Percentiles rank a stretch among this genome's conserved stretches.
Conservation (phyloP, 2,113 vertebrate species). For the Zosterops hypoxanthus region DNA sequence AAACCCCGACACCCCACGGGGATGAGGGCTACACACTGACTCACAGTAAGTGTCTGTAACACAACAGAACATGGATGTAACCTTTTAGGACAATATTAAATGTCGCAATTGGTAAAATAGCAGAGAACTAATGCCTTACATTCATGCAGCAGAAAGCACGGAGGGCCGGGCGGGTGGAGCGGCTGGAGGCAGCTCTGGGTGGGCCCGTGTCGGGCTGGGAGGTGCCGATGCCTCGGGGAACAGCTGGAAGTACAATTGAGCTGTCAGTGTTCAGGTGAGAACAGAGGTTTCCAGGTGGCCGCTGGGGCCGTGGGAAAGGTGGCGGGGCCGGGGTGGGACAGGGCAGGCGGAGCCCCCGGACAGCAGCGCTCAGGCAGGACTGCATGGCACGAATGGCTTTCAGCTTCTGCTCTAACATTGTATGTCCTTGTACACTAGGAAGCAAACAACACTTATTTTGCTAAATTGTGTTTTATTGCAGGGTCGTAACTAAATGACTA, state of each 20-base stretch:
- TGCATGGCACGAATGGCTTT: constrained; percentile 75
- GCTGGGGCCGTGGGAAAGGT: neutral
- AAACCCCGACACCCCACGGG: neutral
- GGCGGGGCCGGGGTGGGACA: neutral
- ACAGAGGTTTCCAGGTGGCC: neutral
- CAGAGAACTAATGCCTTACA: constrained; percentile 28
- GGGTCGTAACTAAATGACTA: constrained; percentile 59
- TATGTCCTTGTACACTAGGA: constrained; percentile 60
- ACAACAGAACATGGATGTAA: neutral
- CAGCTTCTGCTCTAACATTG: constrained; percentile 65
- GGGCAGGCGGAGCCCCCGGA: neutral
- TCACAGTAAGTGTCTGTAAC: neutral
- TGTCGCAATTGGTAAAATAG: neutral
- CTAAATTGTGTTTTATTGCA: constrained; percentile 50
- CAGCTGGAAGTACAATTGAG: neutral
- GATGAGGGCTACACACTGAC: neutral
- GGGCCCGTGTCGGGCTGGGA: neutral
- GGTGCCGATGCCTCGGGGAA: neutral
- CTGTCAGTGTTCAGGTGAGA: neutral
- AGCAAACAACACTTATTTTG: constrained; percentile 44
- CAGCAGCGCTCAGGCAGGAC: constrained; percentile 40
- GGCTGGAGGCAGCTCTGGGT: neutral
- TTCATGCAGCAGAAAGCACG: neutral
- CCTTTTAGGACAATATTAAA: neutral
- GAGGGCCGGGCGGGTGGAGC: neutral